phyloP scores from a whole-genome alignment of 2,888 invertebrate genomes.

The Cyclophora punctaria region DNA sequence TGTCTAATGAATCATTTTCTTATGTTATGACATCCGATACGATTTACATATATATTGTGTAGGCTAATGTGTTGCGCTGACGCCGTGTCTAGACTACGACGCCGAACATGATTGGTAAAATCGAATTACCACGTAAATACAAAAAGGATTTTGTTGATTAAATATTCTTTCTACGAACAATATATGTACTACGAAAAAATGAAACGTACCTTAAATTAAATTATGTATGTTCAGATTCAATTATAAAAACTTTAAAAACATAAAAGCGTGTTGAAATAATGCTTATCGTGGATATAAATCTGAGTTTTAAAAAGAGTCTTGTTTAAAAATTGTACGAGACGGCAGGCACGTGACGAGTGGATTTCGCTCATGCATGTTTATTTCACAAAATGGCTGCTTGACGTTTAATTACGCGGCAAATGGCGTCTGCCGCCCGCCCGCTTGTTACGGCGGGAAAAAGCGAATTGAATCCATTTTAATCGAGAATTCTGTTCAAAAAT shows the following conservation, averaged over 20 bases:
- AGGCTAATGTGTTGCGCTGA: background rate
- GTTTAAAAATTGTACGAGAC: conserved; percentile 13
- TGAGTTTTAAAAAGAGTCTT: conserved; percentile 9
- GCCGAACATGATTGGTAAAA: too few species aligned
- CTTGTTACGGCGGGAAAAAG: conserved; percentile 20
- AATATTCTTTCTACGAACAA: too few species aligned
- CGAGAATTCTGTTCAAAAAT: background rate
- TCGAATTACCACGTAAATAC: too few species aligned
- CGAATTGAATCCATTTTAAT: conserved; percentile 7
- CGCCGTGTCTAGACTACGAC: background rate
- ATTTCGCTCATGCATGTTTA: conserved; percentile 36
- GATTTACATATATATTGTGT: conserved; percentile 11
- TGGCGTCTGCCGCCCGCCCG: conserved; percentile 16
- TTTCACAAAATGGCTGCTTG: conserved; percentile 48
- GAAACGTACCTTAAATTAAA: too few species aligned
- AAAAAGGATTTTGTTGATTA: too few species aligned
- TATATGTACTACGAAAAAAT: too few species aligned
- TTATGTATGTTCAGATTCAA: too few species aligned
- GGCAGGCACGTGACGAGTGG: conserved; percentile 14
- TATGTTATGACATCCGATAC: conserved; percentile 11
- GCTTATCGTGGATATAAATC: conserved; percentile 2
- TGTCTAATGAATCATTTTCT: conserved; percentile 14
- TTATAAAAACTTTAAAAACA: too few species aligned
- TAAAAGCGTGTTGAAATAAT: background rate
- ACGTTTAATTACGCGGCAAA: conserved; percentile 58